Evolutionary conservation across 2,797 vertebrate species (phyloP), one percentile per base, ranked within the genome.

Genomic region (Chelon labrosus): DNA sequence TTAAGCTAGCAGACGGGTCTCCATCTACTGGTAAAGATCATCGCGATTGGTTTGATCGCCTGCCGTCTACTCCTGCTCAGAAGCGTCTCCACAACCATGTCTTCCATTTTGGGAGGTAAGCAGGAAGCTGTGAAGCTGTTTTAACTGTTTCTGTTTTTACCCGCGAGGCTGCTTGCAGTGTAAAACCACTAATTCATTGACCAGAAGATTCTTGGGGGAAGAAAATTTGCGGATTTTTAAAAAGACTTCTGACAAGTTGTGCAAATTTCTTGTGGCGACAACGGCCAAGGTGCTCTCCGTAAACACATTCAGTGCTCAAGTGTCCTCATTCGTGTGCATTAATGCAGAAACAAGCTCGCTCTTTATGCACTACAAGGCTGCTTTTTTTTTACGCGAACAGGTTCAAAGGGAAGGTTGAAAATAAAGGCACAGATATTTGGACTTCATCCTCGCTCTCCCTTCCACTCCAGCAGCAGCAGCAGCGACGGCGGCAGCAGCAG

Each of bases 391-490:
- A n/a, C 25, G 82, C 55, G 13, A 64, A 79, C 67, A 10, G 9
- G 57, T 20, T 71, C 59, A 77, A 70, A 70, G 65, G 74, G 68
- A 77, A 80, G 71, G 77, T 58, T 72, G 74, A 86, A 88, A 88
- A 88, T 84, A 82, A 93, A 93, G 88, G 88, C 92, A 93, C 90
- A 82, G 75, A 85, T 76, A 86, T 89, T 83, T 75, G 78, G 69
- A 85, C 60, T 77, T 47, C 65, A 3, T 16, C 44, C 17, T 16
- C 14, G 13, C 39, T 13, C 39, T 41, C 39, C 39, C 39, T 13
- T 19, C 46, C 17, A 9, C n/a, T 10, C 17, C 71, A 27, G 4
- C 25, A 22, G 22, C 22, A 22, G 22, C 3, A 49, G 55, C 67
- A 31, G 54, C 69, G 27, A 7, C 39, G 13, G 25, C 67, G 20